These are phyloP conservation scores for Melospiza georgiana DNA, from an alignment of 2,113 vertebrate species.

Conservation along the genomic window DNA sequence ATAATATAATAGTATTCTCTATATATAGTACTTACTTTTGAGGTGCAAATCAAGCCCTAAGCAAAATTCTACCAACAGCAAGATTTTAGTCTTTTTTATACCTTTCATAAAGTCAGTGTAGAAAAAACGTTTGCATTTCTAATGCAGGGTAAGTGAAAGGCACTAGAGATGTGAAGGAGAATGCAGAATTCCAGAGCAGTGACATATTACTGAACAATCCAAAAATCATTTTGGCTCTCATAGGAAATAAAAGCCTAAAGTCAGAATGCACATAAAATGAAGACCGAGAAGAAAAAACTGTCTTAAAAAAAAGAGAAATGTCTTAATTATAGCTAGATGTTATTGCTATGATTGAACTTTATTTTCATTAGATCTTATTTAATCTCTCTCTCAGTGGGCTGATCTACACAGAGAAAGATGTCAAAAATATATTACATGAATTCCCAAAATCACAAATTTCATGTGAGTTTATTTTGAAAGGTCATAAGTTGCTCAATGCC, in stretches of 20 bases:
- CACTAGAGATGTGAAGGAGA: neutral
- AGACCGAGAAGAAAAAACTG: neutral
- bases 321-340: neutral
- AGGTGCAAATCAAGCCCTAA: neutral
- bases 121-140: neutral
- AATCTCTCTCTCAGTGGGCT: neutral
- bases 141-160: neutral
- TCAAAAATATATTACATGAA: neutral
- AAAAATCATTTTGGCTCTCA: neutral
- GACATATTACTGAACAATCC: neutral
- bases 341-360: constrained; percentile 10
- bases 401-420: neutral
- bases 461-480: neutral
- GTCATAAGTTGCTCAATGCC: neutral
- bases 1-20: neutral
- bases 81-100: neutral
- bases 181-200: neutral
- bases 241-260: neutral
- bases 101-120: neutral
- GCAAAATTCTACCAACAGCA: neutral
- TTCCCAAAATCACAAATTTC: neutral
- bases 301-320: constrained; percentile 18
- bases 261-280: neutral
- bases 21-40: neutral
- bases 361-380: neutral